Base-by-base conservation (phyloP, 1,140 invertebrate genomes). In the Harpegnathos saltator region DNA sequence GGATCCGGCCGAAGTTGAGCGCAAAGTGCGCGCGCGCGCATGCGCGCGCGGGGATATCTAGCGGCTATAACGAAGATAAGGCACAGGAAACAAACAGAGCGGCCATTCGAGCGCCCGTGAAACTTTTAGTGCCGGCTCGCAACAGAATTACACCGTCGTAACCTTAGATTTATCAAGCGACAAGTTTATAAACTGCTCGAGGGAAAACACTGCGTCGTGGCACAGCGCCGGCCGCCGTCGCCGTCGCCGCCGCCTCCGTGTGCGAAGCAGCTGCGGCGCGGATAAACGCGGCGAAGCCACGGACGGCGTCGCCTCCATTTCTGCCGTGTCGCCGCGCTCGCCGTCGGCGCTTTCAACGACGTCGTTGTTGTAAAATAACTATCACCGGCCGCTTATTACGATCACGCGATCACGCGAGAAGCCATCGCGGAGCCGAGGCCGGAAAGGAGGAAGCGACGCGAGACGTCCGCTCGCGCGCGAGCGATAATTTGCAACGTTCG, bases 151-250 rank as follows among this genome's bases (percentile, higher is more conserved):
- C 75, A 56, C 65, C 75, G 22, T 80, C 75, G 75, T 80, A 80
- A 80, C 75, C 75, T 71, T 80, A 80, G 65, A 80, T 80, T 80
- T 80, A 80, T 80, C 75, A 80, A 80, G 75, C 75, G 75, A 80
- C 75, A 80, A 80, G 75, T 80, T 80, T 80, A 80, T 80, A 80
- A 80, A 80, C 75, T 71, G 52, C 14, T 52, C 56, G 33, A 33
- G 11, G 38, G 71, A 80, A 80, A 80, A 80, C n/a, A n/a, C n/a
- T n/a, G n/a, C n/a, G n/a, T n/a, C n/a, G n/a, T n/a, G n/a, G n/a
- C n/a, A n/a, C 50, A 71, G 22, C 38, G 22, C 22, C 38, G 38
- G 38, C 38, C n/a, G n/a, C n/a, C n/a, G n/a, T n/a, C n/a, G n/a
- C n/a, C n/a, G n/a, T n/a, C n/a, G n/a, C n/a, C n/a, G n/a, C n/a